These are phyloP conservation scores for Brachionus asplanchnoidis DNA, from an alignment of 1,140 invertebrate species.

Conservation along the genomic window DNA sequence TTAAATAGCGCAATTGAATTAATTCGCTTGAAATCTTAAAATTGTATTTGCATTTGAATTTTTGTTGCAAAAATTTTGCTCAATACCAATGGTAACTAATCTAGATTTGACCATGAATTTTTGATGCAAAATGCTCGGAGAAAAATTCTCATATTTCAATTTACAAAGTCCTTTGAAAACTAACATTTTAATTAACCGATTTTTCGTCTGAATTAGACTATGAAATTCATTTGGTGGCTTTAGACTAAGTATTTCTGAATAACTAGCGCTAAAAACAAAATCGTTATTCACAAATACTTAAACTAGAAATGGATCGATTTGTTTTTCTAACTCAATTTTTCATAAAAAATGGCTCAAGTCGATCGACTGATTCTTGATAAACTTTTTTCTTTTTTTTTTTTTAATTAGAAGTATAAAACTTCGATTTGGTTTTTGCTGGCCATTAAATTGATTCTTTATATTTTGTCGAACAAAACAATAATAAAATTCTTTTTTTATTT, in stretches of 20 bases:
- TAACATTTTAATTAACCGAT: conserved; percentile 25
- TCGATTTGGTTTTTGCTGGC: background rate
- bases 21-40: background rate
- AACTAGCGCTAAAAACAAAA: conserved; percentile 14
- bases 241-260: background rate
- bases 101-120: background rate
- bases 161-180: background rate
- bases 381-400: background rate
- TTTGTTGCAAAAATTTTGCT: background rate
- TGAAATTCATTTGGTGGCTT: conserved; percentile 31
- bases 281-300: conserved; percentile 16
- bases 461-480: background rate
- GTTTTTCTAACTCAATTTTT: conserved; percentile 40
- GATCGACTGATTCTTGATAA: conserved; percentile 16
- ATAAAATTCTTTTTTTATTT: background rate
- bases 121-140: background rate
- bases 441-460: conserved; percentile 32
- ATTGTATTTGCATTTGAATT: background rate
- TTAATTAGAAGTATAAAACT: conserved; percentile 20
- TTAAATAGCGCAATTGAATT: background rate
- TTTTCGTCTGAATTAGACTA: conserved; percentile 25
- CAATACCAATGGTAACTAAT: background rate
- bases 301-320: conserved; percentile 35
- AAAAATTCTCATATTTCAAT: conserved; percentile 17
- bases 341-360: conserved; percentile 24